Evolutionary conservation across 1,140 invertebrate genomes (phyloP), one percentile per base, ranked within the genome.

Genomic region (Eubasilissa regina): DNA sequence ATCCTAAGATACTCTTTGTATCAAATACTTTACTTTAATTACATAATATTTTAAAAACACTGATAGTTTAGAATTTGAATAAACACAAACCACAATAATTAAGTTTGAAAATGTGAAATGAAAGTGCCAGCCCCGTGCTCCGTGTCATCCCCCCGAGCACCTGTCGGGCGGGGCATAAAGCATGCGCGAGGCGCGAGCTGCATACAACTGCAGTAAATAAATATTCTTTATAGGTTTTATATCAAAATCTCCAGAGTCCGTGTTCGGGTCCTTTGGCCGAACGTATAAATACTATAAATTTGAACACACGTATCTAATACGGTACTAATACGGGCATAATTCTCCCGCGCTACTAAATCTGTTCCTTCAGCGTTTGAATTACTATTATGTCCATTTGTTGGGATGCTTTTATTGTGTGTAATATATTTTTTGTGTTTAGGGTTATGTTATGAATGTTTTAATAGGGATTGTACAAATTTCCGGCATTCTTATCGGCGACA

Each of bases 221-320:
- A 75, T 75, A 75, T 75, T 75, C 73, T 75, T 75, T 75, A 75
- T 75, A 60, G 43, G 35, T 60, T 75, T 60, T 75, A 44, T 75
- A 75, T 75, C 56, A 60, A 75, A 44, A 25, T 21, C n/a, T 9
- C 35, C 45, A 35, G 48, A 0, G 17, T 12, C 35, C 43, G 12
- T 43, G 9, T n/a, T 47, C 64, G 64, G 64, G 45, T 48, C 64
- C 64, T 25, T 62, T 8, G 64, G n/a, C 64, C n/a, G 64, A 21
- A 25, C 43, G 45, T 68, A 68, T 68, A 68, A 73, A 73, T 55
- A 73, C 21, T 73, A 68, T 45, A 68, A 73, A 53, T 55, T 25
- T 15, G 35, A 73, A 53, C 68, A 25, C 68, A 48, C 68, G 25
- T 53, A 73, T 21, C 47, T 73, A 73, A 73, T 73, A 51, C 53